Conservation (phyloP, 2,888 invertebrate species). For the Bruchidius siliquastri region DNA sequence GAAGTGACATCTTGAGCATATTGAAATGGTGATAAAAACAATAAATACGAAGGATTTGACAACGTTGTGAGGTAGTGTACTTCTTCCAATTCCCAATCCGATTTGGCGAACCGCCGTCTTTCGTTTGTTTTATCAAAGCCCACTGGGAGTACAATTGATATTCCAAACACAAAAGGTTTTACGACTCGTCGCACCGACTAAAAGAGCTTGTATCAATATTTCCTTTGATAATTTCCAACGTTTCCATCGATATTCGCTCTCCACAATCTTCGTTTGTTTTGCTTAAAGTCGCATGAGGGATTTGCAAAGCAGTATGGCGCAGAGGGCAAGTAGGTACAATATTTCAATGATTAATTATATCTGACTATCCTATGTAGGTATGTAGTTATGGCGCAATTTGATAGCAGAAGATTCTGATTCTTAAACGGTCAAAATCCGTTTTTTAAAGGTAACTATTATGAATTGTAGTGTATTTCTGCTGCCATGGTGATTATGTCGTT, state of each 20-base stretch:
- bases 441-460: too few relatives aligned
- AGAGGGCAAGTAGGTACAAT: too few relatives aligned
- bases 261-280: background rate
- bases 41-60: background rate
- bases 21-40: too few relatives aligned
- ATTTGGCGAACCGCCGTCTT: slow-evolving; percentile 38
- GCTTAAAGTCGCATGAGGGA: background rate
- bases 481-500: too few relatives aligned
- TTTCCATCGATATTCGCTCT: slow-evolving; percentile 20
- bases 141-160: slow-evolving; percentile 32
- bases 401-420: too few relatives aligned
- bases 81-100: slow-evolving; percentile 36
- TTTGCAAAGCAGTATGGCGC: background rate
- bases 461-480: too few relatives aligned
- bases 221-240: slow-evolving; percentile 26
- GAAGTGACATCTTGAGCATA: too few relatives aligned
- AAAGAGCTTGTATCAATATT: slow-evolving; percentile 30
- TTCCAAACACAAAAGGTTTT: slow-evolving; percentile 30
- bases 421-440: too few relatives aligned
- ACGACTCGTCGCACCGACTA: slow-evolving; percentile 26
- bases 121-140: slow-evolving; percentile 37
- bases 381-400: too few relatives aligned
- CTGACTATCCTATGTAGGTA: too few relatives aligned
- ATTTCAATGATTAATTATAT: too few relatives aligned
- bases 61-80: slow-evolving; percentile 1